Evolutionary conservation across 23 tunicate genomes (phyloP), one percentile per base, ranked within the genome.

Genomic region (Trididemnum nubilum): DNA sequence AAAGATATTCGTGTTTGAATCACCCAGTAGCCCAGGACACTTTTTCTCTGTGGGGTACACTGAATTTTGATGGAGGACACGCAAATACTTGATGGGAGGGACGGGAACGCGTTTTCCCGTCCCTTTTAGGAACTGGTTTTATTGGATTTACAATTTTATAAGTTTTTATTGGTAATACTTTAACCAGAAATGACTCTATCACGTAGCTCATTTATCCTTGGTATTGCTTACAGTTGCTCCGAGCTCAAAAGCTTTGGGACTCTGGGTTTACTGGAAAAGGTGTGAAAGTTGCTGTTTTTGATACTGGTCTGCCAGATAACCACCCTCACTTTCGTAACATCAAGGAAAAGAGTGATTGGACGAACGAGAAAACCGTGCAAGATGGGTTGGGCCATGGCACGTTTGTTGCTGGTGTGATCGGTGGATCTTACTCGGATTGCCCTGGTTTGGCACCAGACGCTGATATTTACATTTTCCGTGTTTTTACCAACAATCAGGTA

Each of bases 331-430:
- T 96, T 71, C 85, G 64, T 36, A 87, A 96, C 63, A 83, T 96
- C 37, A 91, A 73, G 34, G 97, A 96, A 65, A 78, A 91, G 61
- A 91, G 96, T 7, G 95, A 96, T 74, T 96, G 99, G 99, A 96
- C 99, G 0, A 86, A 89, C 61, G 99, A 96, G 60, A 91, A 96
- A 54, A 96, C 83, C 52, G 80, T 83, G 0, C 87, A 96, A 36
- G 99, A 96, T 76, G 94, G 97, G 0, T 74, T 96, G 35, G 99
- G 99, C 15, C 99, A 96, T 77, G 99, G 99, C 24, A 96, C 99
- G 2, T 96, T 96, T 87, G 99, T 96, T 21, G 99, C 99, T 0
- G 93, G 99, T 31, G 97, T 96, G 15, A 91, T 96, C 38, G 99
- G 94, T n/a, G 87, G 98, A 21, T 82, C 90, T n/a, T 76, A 57